These are phyloP conservation scores for Corapipo altera DNA, from an alignment of 2,113 vertebrate genomes.

Conservation along the genomic window DNA sequence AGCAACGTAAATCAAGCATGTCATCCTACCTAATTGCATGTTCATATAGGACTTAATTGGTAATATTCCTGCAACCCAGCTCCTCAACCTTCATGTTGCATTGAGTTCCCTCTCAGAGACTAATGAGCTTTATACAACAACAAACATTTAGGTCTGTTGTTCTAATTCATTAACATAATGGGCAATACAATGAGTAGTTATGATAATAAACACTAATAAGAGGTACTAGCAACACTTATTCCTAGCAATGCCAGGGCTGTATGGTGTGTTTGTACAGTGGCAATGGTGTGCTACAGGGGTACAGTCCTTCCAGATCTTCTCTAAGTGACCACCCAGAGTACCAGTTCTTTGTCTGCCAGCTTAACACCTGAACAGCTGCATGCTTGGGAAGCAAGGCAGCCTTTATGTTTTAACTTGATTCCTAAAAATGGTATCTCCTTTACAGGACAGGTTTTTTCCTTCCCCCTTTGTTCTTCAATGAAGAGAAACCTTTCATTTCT, in stretches of 20 bases:
- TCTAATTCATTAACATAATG: conserved; percentile 76
- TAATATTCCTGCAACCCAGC: conserved; percentile 58
- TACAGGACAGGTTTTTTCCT: background rate
- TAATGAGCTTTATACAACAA: conserved; percentile 71
- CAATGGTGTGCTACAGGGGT: background rate
- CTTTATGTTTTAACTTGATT: background rate
- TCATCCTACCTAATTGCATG: conserved; percentile 71
- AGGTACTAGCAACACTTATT: conserved; percentile 36
- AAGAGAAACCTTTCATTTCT: background rate
- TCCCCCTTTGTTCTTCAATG: background rate
- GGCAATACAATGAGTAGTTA: conserved; percentile 62
- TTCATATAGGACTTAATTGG: conserved; percentile 75
- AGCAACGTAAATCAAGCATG: conserved; percentile 72
- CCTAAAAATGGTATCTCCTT: background rate
- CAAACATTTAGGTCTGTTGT: conserved; percentile 71
- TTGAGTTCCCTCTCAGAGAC: conserved; percentile 46
- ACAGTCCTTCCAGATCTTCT: background rate
- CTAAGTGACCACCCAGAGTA: background rate
- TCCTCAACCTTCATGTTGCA: conserved; percentile 53
- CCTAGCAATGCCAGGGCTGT: background rate
- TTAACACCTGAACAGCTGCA: fast-evolving
- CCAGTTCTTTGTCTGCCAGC: background rate
- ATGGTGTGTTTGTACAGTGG: background rate
- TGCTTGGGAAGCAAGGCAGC: background rate
- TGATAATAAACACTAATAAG: conserved; percentile 64